Conservation (phyloP, 2,888 invertebrate genomes). For the Meteorus cinctellus region DNA sequence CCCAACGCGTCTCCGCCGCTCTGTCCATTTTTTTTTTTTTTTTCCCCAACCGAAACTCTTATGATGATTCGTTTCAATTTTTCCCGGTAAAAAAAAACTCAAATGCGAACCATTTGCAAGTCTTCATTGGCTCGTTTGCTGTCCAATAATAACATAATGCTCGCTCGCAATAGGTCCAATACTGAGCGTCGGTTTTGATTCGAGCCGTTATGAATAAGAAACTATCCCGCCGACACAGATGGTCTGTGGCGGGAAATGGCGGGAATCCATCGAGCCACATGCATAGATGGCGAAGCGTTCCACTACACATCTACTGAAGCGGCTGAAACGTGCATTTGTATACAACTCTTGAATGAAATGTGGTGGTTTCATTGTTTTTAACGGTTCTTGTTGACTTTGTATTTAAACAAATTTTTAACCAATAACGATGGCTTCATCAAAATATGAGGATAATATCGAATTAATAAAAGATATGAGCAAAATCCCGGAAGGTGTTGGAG, state of each 20-base stretch:
- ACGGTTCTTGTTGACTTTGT: no score
- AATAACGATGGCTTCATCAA: not conserved
- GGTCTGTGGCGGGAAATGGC: no score
- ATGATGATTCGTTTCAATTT: not conserved
- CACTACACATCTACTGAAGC: no score
- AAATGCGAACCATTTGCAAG: not conserved
- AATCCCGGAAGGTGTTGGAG: constrained; percentile 45
- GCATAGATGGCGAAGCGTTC: no score
- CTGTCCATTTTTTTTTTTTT: no score
- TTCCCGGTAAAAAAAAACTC: not conserved
- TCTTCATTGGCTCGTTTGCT: not conserved
- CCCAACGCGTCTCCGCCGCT: no score
- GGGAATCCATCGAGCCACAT: no score
- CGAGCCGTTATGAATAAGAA: not conserved
- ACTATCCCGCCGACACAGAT: not conserved
- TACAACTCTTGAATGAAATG: no score
- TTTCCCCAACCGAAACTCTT: not conserved
- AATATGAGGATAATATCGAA: not conserved
- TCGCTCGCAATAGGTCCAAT: not conserved
- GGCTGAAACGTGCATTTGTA: not conserved
- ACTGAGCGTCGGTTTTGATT: not conserved
- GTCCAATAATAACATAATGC: not conserved
- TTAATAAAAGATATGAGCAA: not conserved
- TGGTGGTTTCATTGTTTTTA: not conserved
- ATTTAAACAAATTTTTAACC: not conserved